These are phyloP conservation scores for Mesoclemmys tuberculata DNA, from an alignment of 2,113 vertebrate genomes.

Conservation along the genomic window DNA sequence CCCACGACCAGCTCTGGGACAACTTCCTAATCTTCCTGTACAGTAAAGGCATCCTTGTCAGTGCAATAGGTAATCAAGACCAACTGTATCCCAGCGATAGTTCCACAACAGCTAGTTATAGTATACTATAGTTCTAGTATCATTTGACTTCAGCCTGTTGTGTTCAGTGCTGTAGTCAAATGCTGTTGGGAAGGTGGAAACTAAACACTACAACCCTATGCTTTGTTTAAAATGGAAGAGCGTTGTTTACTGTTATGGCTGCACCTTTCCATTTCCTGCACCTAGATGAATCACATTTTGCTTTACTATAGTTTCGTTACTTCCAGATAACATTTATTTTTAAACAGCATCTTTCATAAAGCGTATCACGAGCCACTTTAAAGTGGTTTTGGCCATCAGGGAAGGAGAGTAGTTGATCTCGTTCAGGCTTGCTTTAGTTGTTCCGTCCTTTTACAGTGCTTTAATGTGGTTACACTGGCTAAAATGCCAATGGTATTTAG, in stretches of 20 bases:
- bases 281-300: neutral
- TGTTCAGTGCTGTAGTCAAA: rapidly evolving
- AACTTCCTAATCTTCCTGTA: neutral
- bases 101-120: neutral
- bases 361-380: neutral
- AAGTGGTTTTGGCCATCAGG: neutral
- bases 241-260: rapidly evolving
- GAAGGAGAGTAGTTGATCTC: neutral
- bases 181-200: neutral
- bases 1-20: neutral
- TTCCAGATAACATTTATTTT: neutral
- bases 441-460: neutral
- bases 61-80: neutral
- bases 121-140: too few relatives aligned
- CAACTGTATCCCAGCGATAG: neutral
- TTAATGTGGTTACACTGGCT: neutral
- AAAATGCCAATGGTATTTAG: neutral
- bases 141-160: neutral
- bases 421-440: neutral
- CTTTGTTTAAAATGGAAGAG: neutral
- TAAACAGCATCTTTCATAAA: neutral
- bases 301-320: neutral
- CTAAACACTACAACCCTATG: neutral
- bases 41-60: neutral
- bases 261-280: neutral